A percentile compares a stretch with the other conserved stretches of the same genome.
phyloP scores from a whole-genome alignment of 2,888 invertebrate genomes.

The Chymomyza amoena region DNA sequence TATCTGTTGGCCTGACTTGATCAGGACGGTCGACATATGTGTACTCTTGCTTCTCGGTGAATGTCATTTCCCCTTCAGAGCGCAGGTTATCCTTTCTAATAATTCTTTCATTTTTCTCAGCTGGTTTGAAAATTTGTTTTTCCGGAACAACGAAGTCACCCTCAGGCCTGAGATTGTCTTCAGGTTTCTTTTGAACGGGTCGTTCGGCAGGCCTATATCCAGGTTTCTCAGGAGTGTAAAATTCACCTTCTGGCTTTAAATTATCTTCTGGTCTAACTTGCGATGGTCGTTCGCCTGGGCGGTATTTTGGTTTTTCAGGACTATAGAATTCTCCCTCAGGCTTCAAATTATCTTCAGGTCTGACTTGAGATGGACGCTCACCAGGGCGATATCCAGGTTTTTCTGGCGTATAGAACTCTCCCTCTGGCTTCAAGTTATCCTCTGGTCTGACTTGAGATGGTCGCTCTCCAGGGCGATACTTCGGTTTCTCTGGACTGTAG shows the following conservation, averaged over 20 bases:
- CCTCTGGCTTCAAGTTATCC: constrained; percentile 80
- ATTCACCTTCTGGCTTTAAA: constrained; percentile 56
- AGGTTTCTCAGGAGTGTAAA: constrained; percentile 55
- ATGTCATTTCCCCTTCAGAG: constrained; percentile 80
- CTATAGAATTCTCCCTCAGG: constrained; percentile 80
- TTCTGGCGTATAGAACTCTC: too few relatives aligned
- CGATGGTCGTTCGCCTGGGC: constrained; percentile 74
- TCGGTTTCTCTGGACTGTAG: constrained; percentile 74
- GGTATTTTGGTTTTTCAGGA: constrained; percentile 77
- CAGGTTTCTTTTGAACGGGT: constrained; percentile 77
- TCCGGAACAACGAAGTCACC: constrained; percentile 79
- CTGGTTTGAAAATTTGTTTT: constrained; percentile 73
- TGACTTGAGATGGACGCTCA: constrained; percentile 77
- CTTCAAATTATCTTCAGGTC: constrained; percentile 82
- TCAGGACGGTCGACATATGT: constrained; percentile 79
- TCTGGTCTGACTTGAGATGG: constrained; percentile 78
- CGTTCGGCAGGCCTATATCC: constrained; percentile 77
- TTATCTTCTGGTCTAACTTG: constrained; percentile 80
- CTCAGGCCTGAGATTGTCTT: constrained; percentile 81
- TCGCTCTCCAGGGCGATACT: constrained; percentile 79
- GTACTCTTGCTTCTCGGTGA: constrained; percentile 75
- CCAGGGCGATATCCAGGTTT: constrained; percentile 71
- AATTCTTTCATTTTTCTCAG: constrained; percentile 78
- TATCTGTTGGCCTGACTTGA: constrained; percentile 79
- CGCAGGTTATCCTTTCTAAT: constrained; percentile 80